A percentile compares a stretch with the other conserved stretches of the same genome.
Evolutionary conservation across 2,888 invertebrate species (phyloP).

Genomic region (Strigamia crassipes): DNA sequence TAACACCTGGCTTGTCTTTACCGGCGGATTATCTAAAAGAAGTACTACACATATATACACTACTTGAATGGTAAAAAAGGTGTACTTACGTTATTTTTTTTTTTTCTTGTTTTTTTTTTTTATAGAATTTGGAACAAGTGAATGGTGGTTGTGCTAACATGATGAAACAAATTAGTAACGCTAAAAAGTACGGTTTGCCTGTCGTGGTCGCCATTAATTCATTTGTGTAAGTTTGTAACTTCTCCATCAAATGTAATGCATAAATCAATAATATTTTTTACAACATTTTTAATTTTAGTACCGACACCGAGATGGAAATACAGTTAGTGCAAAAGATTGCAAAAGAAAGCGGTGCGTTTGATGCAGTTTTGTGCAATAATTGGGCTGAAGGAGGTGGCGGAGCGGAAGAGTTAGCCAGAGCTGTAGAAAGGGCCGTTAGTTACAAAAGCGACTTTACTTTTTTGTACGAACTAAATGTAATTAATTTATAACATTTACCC

Average conservation of each 20-base stretch:
- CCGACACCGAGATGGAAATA: constrained; percentile 84
- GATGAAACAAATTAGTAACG: constrained; percentile 91
- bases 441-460: constrained; percentile 65
- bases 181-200: constrained; percentile 83
- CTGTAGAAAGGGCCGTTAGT: constrained; percentile 79
- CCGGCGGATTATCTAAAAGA: constrained; percentile 76
- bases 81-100: too few species aligned
- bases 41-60: constrained; percentile 55
- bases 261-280: not conserved
- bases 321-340: constrained; percentile 75
- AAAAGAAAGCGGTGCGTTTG: constrained; percentile 78
- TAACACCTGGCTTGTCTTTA: constrained; percentile 81
- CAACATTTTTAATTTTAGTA: constrained; percentile 62
- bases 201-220: constrained; percentile 92
- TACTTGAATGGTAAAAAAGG: not conserved
- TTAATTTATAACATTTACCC: not conserved
- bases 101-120: too few species aligned
- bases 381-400: constrained; percentile 89
- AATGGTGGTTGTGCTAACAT: constrained; percentile 87
- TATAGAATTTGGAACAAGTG: constrained; percentile 79
- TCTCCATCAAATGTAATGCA: not conserved
- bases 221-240: constrained; percentile 69
- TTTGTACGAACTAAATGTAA: constrained; percentile 58
- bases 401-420: constrained; percentile 81
- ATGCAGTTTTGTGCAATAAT: constrained; percentile 84